A percentile compares a stretch with the other conserved stretches of the same genome.
Conservation (phyloP, 2,113 vertebrate genomes). For the Neodontobutis hainanensis region DNA sequence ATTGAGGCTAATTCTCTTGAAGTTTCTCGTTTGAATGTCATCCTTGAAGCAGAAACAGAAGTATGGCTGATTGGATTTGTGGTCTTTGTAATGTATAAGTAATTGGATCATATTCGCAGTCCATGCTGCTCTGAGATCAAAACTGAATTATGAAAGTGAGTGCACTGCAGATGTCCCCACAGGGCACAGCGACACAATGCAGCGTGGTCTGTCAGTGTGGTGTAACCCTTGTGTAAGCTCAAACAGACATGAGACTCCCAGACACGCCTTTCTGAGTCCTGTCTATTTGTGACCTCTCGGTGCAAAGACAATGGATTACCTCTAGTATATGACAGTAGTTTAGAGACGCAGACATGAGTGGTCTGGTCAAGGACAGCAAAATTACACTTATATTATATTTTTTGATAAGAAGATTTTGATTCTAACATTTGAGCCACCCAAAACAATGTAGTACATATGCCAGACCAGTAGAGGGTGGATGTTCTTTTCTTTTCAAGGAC, state of each 20-base stretch:
- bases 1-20: conserved; percentile 38
- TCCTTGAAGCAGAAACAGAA: conserved; percentile 44
- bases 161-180: conserved; percentile 47
- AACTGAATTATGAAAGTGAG: conserved; percentile 65
- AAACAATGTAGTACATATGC: too few relatives aligned
- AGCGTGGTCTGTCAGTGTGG: conserved; percentile 37
- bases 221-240: conserved; percentile 47
- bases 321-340: too few relatives aligned
- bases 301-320: too few relatives aligned
- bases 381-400: too few relatives aligned
- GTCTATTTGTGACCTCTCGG: neutral
- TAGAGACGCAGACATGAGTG: too few relatives aligned
- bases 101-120: conserved; percentile 67
- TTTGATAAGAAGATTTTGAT: too few relatives aligned
- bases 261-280: neutral
- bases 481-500: too few relatives aligned
- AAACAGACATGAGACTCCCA: conserved; percentile 23
- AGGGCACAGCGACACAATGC: conserved; percentile 42
- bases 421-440: too few relatives aligned
- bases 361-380: too few relatives aligned
- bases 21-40: conserved; percentile 44
- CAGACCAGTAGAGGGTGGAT: too few relatives aligned
- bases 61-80: conserved; percentile 53
- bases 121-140: conserved; percentile 54
- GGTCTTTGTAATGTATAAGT: conserved; percentile 64